phyloP scores from a whole-genome alignment of 2,797 vertebrate species.

The Emys orbicularis region DNA sequence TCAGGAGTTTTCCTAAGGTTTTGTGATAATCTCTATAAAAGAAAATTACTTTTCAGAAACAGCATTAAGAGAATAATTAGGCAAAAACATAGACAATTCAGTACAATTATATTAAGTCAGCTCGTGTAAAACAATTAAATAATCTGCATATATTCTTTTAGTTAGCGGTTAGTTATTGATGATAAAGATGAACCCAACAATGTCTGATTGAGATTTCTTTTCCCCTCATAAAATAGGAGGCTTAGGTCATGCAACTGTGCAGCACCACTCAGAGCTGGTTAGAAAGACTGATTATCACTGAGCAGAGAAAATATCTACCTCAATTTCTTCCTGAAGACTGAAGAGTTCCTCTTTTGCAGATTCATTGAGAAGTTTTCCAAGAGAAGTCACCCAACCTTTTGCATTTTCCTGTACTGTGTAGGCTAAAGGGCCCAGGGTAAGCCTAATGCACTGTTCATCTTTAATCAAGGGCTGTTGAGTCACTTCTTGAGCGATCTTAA shows the following conservation, averaged over 20 bases:
- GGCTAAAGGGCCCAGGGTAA: constrained; percentile 88
- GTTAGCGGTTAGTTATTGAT: background rate
- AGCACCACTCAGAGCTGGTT: background rate
- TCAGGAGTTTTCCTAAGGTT: constrained; percentile 84
- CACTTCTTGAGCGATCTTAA: constrained; percentile 83
- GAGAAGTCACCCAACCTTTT: constrained; percentile 87
- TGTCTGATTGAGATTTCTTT: background rate
- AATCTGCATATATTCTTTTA: background rate
- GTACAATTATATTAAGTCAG: background rate
- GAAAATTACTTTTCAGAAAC: constrained; percentile 9
- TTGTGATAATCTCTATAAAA: constrained; percentile 81
- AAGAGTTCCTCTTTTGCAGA: constrained; percentile 87
- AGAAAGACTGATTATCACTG: background rate
- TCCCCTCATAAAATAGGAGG: background rate
- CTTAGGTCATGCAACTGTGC: background rate
- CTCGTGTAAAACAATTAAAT: background rate
- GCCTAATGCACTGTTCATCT: constrained; percentile 86
- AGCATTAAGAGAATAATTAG: background rate
- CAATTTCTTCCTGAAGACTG: constrained; percentile 85
- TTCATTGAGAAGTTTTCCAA: constrained; percentile 89
- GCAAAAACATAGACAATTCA: background rate
- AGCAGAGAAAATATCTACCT: constrained; percentile 77
- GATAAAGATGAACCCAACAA: background rate
- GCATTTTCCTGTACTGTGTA: constrained; percentile 84
- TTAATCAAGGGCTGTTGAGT: constrained; percentile 81